Conservation (phyloP, 2,113 vertebrate species). For the Castor canadensis region DNA sequence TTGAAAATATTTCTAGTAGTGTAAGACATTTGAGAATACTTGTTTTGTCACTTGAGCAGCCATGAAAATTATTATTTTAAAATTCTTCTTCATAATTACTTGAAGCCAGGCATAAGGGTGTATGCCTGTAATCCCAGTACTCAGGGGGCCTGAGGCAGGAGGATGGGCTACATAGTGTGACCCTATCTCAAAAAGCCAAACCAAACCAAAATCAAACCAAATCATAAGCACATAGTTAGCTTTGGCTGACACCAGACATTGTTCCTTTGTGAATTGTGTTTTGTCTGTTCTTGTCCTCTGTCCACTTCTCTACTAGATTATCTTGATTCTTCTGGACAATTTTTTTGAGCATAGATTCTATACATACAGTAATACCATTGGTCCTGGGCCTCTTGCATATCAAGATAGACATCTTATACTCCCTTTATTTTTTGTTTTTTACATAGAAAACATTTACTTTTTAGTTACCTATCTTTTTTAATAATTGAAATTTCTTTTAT, state of each 20-base stretch:
- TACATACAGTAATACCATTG: not conserved
- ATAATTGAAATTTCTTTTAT: not conserved
- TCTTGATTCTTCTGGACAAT: not conserved
- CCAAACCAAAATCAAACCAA: too few relatives aligned
- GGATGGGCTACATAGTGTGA: too few relatives aligned
- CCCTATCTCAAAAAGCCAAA: too few relatives aligned
- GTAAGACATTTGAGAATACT: not conserved
- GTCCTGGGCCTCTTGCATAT: not conserved
- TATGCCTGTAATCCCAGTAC: too few relatives aligned
- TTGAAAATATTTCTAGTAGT: not conserved
- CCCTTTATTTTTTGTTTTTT: constrained; percentile 6
- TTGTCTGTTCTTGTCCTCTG: not conserved
- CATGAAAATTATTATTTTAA: not conserved
- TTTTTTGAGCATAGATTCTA: not conserved
- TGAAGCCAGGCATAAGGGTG: not conserved
- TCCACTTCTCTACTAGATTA: not conserved
- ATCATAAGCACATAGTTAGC: too few relatives aligned
- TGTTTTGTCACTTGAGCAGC: not conserved
- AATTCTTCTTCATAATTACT: not conserved
- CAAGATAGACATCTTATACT: not conserved
- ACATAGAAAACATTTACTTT: not conserved
- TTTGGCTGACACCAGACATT: too few relatives aligned
- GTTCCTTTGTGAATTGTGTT: too few relatives aligned
- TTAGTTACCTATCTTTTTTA: not conserved
- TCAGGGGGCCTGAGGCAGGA: too few relatives aligned